A percentile compares a stretch with the other conserved stretches of the same genome.
phyloP scores from a whole-genome alignment of 2,888 invertebrate species.

The Alloplasta piceator region DNA sequence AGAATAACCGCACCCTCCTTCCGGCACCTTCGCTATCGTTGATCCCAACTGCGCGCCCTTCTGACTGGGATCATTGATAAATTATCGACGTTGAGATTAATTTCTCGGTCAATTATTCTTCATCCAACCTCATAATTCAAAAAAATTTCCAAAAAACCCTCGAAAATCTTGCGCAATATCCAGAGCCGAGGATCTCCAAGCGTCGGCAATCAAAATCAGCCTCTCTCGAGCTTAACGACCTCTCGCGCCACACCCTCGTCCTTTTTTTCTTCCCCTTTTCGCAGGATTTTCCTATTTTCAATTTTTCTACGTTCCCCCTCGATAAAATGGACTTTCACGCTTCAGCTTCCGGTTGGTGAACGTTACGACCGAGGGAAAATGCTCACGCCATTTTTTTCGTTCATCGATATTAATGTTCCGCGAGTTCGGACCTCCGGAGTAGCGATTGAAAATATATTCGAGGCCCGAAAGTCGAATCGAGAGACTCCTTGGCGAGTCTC shows the following conservation, averaged over 20 bases:
- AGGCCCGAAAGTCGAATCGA: conserved; percentile 49
- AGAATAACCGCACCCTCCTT: conserved; percentile 73
- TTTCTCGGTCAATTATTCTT: conserved; percentile 41
- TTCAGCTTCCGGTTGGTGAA: conserved; percentile 21
- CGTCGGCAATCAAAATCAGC: conserved; percentile 39
- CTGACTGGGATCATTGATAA: conserved; percentile 23
- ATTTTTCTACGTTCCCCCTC: conserved; percentile 19
- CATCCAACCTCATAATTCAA: conserved; percentile 1
- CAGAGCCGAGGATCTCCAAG: conserved; percentile 43
- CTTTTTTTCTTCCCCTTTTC: conserved; percentile 64
- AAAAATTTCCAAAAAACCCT: background rate
- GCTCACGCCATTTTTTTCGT: conserved; percentile 52
- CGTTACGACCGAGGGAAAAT: conserved; percentile 32
- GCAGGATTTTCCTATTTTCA: conserved; percentile 67
- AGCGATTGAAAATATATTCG: conserved; percentile 33
- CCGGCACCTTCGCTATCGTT: conserved; percentile 70
- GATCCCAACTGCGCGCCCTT: conserved; percentile 38
- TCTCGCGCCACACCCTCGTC: conserved; percentile 69
- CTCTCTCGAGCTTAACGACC: conserved; percentile 69
- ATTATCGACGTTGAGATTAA: conserved; percentile 41
- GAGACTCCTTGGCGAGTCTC: conserved; percentile 38
- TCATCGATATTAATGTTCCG: conserved; percentile 16
- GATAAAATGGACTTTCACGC: conserved; percentile 24
- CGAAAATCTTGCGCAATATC: conserved; percentile 60
- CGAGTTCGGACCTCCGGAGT: conserved; percentile 58